Conservation (phyloP, 2,113 vertebrate species). For the Archilochus colubris region DNA sequence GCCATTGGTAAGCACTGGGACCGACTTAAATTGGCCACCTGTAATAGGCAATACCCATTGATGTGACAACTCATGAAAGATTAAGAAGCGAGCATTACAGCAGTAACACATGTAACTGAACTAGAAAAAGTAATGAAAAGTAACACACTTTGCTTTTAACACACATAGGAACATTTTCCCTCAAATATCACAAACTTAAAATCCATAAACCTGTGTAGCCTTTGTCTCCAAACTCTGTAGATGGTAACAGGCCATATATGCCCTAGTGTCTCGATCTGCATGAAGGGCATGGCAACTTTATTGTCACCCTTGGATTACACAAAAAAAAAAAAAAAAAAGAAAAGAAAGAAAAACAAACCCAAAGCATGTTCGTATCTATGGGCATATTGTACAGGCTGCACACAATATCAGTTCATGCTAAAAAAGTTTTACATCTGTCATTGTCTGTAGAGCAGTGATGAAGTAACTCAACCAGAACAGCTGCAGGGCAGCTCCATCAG, state of each 20-base stretch:
- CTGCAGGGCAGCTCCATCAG: slow-evolving; percentile 14
- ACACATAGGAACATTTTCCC: not conserved
- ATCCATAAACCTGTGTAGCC: not conserved
- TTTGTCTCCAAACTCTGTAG: not conserved
- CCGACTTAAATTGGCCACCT: not conserved
- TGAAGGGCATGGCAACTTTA: not conserved
- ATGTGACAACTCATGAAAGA: not conserved
- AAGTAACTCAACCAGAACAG: slow-evolving; percentile 3
- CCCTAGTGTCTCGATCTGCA: not conserved
- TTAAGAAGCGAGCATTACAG: not conserved
- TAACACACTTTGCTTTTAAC: not conserved
- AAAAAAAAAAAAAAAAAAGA: not conserved
- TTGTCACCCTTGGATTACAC: not conserved
- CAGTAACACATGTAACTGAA: not conserved
- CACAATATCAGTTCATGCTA: not conserved
- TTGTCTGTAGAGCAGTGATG: not conserved
- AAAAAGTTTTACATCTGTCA: not conserved
- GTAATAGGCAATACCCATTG: not conserved
- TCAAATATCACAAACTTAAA: not conserved
- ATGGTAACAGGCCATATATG: not conserved
- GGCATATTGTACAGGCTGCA: not conserved
- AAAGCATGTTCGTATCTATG: not conserved
- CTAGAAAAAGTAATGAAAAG: not conserved
- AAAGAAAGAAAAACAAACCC: not conserved
- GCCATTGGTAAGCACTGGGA: not conserved